A percentile compares a stretch with the other conserved stretches of the same genome.
phyloP scores from a whole-genome alignment of 2,113 vertebrate genomes.

The Lophotis ruficrista region DNA sequence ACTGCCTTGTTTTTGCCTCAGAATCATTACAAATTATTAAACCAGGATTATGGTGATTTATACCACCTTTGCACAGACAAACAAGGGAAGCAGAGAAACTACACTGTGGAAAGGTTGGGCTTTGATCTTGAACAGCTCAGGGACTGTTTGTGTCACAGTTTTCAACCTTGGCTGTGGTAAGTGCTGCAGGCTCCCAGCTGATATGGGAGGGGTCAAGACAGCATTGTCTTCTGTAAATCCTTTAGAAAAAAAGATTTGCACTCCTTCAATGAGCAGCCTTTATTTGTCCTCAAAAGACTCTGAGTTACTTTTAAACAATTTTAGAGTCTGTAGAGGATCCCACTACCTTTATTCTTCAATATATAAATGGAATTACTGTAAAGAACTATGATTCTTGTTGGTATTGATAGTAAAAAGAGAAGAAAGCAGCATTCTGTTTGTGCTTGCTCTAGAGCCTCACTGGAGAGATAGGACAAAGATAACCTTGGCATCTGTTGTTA shows the following conservation, averaged over 20 bases:
- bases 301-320: neutral
- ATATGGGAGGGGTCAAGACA: neutral
- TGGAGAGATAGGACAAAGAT: slow-evolving; percentile 13
- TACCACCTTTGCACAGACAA: neutral
- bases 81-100: neutral
- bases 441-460: neutral
- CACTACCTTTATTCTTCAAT: neutral
- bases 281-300: neutral
- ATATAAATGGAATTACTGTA: neutral
- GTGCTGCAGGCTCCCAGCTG: neutral
- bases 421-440: slow-evolving; percentile 9
- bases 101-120: neutral
- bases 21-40: neutral
- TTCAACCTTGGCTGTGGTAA: neutral
- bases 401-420: neutral
- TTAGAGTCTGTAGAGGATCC: neutral
- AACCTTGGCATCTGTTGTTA: slow-evolving; percentile 25
- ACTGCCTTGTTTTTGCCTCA: neutral
- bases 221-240: neutral
- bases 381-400: neutral
- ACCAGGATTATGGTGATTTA: neutral
- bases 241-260: neutral
- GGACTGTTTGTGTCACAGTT: neutral
- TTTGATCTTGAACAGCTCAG: neutral
- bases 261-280: neutral